phyloP scores from a whole-genome alignment of 2,888 invertebrate genomes.

The Luperina testacea region DNA sequence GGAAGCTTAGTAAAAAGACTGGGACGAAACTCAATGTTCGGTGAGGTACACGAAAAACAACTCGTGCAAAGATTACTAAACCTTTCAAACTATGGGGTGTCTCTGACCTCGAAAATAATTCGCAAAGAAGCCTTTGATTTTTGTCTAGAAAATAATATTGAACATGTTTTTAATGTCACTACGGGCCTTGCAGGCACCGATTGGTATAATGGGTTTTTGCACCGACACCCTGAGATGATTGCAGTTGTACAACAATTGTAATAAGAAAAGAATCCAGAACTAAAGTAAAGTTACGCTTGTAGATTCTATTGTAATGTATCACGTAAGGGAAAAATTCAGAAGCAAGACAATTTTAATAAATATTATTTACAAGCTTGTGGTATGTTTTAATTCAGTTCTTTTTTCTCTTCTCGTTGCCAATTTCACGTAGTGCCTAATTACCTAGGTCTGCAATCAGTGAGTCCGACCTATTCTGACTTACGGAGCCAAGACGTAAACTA shows the following conservation, averaged over 20 bases:
- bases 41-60: background rate
- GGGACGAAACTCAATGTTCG: background rate
- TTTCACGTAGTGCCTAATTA: background rate
- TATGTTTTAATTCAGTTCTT: background rate
- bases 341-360: constrained; percentile 1
- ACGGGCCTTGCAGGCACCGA: constrained; percentile 12
- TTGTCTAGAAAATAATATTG: constrained; percentile 21
- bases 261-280: background rate
- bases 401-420: background rate
- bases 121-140: constrained; percentile 26
- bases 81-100: background rate
- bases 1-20: background rate
- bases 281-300: background rate
- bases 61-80: constrained; percentile 3
- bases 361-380: background rate
- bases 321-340: background rate
- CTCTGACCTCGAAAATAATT: constrained; percentile 7
- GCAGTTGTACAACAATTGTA: background rate
- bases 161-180: constrained; percentile 6
- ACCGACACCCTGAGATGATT: constrained; percentile 8
- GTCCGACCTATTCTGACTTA: background rate
- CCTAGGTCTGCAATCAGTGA: background rate
- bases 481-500: background rate
- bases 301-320: background rate
- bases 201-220: constrained; percentile 13